Evolutionary conservation across 2,888 invertebrate species (phyloP), one percentile per base, ranked within the genome.

Genomic region (Agriopis aurantiaria): DNA sequence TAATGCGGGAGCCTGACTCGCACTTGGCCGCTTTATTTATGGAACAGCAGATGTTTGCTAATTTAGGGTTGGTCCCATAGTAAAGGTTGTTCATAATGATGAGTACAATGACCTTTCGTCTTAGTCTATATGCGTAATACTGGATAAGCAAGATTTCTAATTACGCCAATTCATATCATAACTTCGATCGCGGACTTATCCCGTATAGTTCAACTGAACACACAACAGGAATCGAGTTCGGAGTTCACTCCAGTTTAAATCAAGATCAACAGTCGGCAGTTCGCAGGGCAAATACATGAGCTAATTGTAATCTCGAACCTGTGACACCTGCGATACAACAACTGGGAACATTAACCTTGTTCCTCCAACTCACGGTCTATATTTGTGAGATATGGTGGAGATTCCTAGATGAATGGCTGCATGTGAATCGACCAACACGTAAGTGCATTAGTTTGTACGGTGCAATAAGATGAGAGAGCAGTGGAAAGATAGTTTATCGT

Each of bases 211-310:
- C 10, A 67, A 56, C 59, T 23, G 51, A 48, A 40, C 9, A 65
- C 41, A 66, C 53, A 55, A 55, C 64, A 71, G 72, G 69, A 68
- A 71, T 60, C 53, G 4, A 33, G 67, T 70, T 71, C 51, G 43
- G 49, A 78, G 77, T 78, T 79, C 71, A 79, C 75, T 75, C 78
- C 66, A 76, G 69, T 79, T 80, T 64, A 76, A 73, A 71, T 74
- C 66, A 67, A 64, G 51, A 56, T 62, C 80, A 74, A 74, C 71
- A 74, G 65, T 65, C 71, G 69, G 73, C 72, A 71, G 74, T 73
- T 59, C 33, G 56, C 23, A 70, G 63, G 49, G 49, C 57, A 57
- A 57, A 73, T 65, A 72, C 60, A 46, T 56, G 23, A 53, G 65
- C 75, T 82, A 75, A 81, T 75, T 75, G 69, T 73, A 74, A 78